Evolutionary conservation across 2,797 vertebrate species (phyloP).

Genomic region (Dromococcyx pavoninus): DNA sequence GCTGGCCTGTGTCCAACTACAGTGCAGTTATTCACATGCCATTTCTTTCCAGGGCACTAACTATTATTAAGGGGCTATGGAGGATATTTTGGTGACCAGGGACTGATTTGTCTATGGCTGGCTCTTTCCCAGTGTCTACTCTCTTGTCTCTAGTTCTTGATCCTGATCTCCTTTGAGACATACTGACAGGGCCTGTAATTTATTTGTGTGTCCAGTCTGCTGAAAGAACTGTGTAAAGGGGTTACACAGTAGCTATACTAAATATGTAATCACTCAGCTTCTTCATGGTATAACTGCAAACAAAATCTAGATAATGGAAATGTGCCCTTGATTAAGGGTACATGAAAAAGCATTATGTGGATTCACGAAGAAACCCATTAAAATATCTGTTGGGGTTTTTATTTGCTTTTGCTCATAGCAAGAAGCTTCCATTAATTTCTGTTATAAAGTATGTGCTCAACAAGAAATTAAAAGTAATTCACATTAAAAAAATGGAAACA

Average conservation of each 20-base stretch:
- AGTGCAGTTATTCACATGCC: not conserved
- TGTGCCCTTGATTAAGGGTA: not conserved
- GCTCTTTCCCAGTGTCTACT: not conserved
- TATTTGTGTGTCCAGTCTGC: not conserved
- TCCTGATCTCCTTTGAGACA: not conserved
- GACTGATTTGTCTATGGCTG: not conserved
- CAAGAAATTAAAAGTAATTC: not conserved
- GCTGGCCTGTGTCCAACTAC: not conserved
- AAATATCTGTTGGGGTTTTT: not conserved
- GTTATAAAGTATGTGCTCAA: not conserved
- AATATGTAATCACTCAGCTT: not conserved
- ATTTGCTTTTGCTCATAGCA: not conserved
- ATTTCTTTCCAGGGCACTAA: not conserved
- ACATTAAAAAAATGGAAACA: not conserved
- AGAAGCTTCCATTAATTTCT: not conserved
- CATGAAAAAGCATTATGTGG: not conserved
- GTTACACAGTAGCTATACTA: not conserved
- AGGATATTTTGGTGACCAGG: not conserved
- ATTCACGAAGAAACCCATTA: not conserved
- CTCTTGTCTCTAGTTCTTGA: not conserved
- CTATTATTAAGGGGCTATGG: not conserved
- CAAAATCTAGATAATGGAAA: not conserved
- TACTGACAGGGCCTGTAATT: not conserved
- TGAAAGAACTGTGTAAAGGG: not conserved
- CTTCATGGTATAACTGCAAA: not conserved